Conservation (phyloP, 2,113 vertebrate species). For the Lipotes vexillifer region DNA sequence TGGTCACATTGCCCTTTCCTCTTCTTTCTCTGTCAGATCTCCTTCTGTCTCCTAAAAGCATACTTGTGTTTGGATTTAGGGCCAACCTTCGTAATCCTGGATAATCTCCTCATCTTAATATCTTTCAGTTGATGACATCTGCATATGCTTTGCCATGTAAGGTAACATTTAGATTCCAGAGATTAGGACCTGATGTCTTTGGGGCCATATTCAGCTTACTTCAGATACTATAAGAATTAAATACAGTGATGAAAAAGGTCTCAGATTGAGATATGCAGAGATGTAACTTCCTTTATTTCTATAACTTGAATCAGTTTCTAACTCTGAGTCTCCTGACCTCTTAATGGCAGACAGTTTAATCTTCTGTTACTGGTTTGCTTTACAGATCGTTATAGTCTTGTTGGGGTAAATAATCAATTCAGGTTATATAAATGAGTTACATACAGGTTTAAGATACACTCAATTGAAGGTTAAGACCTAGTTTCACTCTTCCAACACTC, state of each 20-base stretch:
- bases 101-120: neutral
- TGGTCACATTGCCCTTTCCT: neutral
- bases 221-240: neutral
- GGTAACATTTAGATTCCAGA: neutral
- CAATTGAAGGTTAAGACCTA: neutral
- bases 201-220: neutral
- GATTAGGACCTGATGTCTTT: neutral
- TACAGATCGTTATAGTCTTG: neutral
- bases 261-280: neutral
- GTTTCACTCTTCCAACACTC: neutral
- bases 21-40: neutral
- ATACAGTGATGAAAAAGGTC: neutral
- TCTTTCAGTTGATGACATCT: neutral
- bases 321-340: neutral
- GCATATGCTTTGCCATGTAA: neutral
- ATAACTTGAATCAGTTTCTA: constrained; percentile 8
- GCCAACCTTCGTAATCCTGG: neutral
- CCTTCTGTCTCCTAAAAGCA: neutral
- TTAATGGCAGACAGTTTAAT: neutral
- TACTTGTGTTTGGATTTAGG: neutral
- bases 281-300: constrained; percentile 5
- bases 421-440: neutral
- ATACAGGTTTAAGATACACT: neutral
- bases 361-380: neutral
- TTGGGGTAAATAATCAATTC: neutral